Percentiles rank a stretch among this genome's conserved stretches.
phyloP scores from a whole-genome alignment of 2,113 vertebrate species.

The Orientallactaga bullata region DNA sequence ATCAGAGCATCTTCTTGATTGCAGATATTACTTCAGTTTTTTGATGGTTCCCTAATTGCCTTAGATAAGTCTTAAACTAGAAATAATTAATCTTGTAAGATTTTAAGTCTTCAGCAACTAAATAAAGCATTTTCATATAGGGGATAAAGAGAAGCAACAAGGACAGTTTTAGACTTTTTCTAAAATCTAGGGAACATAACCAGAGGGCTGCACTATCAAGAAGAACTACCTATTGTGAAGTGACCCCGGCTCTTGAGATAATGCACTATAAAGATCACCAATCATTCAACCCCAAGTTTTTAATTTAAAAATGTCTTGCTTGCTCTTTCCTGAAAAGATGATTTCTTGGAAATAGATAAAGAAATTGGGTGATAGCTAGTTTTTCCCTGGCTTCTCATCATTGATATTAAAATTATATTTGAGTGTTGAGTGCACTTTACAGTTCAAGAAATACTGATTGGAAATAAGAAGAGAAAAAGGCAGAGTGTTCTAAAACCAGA shows the following conservation, averaged over 20 bases:
- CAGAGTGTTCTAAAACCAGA: conserved; percentile 56
- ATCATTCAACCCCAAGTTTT: conserved; percentile 45
- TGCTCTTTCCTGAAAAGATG: conserved; percentile 54
- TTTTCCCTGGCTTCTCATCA: conserved; percentile 30
- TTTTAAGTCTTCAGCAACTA: conserved; percentile 12
- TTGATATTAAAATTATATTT: conserved; percentile 67
- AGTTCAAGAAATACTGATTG: conserved; percentile 45
- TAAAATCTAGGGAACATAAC: conserved; percentile 45
- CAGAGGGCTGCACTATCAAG: not conserved
- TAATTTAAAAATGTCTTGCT: conserved; percentile 63
- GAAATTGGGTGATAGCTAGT: conserved; percentile 30
- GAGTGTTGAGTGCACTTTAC: conserved; percentile 9
- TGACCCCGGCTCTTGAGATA: conserved; percentile 39
- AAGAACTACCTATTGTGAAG: not conserved
- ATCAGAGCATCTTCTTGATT: not conserved
- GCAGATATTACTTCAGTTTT: not conserved
- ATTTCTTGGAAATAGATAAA: conserved; percentile 73
- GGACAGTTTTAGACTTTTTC: conserved; percentile 21
- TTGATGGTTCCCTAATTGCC: not conserved
- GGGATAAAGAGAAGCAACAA: not conserved
- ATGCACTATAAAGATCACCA: conserved; percentile 40
- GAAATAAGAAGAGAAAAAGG: conserved; percentile 39
- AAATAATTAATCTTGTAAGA: conserved; percentile 1
- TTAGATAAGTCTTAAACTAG: not conserved
- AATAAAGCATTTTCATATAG: not conserved